Evolutionary conservation across 2,888 invertebrate genomes (phyloP), one percentile per base, ranked within the genome.

Genomic region (Charanyca ferruginea): DNA sequence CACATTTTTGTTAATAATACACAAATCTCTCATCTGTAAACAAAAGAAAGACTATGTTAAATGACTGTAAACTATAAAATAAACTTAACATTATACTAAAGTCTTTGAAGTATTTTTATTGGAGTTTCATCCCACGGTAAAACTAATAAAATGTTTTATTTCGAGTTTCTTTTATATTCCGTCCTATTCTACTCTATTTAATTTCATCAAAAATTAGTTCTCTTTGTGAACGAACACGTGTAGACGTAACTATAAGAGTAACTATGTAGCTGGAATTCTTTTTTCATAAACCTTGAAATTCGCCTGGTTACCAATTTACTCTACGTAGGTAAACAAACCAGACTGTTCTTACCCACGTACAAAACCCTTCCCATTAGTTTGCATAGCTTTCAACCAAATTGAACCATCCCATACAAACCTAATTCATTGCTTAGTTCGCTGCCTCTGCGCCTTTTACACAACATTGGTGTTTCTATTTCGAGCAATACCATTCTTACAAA

Each of bases 11-110:
- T 91, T 89, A 85, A 86, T 77, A 83, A 83, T 80, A 89, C 87
- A 89, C 87, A 82, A 83, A 83, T 86, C 80, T 87, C 84, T 90
- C 79, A 87, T 89, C 87, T 90, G 89, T 89, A 89, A 88, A 88
- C 85, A 87, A 84, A 84, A 82, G 73, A 84, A 87, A 88, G 86
- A 90, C 84, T 91, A 90, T 89, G 86, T 88, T 90, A 87, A 83
- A 87, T 87, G 85, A 90, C 85, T 92, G 89, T 92, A 90, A 90
- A 87, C 79, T 89, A 88, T 89, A 73, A 82, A 90, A 88, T 90
- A 88, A 89, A 89, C 76, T 68, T 78, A 81, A 80, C 47, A 63
- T 81, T 81, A 70, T 83, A 84, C 77, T 70, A 71, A 78, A 52
- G 60, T 53, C 28, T 28, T 62, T 32, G 0, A 22, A 45, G 20